Percentiles rank a stretch among this genome's conserved stretches.
Conservation (phyloP, 2,113 vertebrate species). For the Butorides virescens region DNA sequence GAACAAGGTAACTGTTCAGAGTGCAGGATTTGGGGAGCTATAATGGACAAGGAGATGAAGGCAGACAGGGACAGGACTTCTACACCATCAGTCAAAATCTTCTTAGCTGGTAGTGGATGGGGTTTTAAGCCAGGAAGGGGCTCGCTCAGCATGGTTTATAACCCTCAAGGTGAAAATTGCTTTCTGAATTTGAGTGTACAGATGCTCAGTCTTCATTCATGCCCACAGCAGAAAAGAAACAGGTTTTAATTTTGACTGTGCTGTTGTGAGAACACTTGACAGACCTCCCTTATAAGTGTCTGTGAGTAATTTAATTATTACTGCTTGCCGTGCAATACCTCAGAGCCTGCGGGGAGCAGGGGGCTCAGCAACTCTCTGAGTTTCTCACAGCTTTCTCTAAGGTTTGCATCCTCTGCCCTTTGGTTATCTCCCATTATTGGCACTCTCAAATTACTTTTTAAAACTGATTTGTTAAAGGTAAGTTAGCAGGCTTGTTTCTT, state of each 20-base stretch:
- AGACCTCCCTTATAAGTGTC: not conserved
- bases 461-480: not conserved
- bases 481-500: not conserved
- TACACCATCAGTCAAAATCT: not conserved
- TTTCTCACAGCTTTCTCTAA: not conserved
- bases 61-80: fast-evolving
- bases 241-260: not conserved
- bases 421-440: not conserved
- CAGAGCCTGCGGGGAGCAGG: not conserved
- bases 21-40: not conserved
- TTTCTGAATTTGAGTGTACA: not conserved
- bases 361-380: not conserved
- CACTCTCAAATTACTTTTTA: not conserved
- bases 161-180: not conserved
- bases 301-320: not conserved
- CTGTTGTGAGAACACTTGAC: fast-evolving
- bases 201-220: not conserved
- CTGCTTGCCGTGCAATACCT: not conserved
- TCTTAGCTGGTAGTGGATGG: not conserved
- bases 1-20: not conserved
- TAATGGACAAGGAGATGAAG: not conserved
- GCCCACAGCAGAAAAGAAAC: not conserved
- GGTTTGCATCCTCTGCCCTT: not conserved
- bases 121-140: not conserved
- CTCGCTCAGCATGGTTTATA: not conserved